Base-by-base conservation (phyloP, 1,140 invertebrate species). In the Zaprionus capensis region DNA sequence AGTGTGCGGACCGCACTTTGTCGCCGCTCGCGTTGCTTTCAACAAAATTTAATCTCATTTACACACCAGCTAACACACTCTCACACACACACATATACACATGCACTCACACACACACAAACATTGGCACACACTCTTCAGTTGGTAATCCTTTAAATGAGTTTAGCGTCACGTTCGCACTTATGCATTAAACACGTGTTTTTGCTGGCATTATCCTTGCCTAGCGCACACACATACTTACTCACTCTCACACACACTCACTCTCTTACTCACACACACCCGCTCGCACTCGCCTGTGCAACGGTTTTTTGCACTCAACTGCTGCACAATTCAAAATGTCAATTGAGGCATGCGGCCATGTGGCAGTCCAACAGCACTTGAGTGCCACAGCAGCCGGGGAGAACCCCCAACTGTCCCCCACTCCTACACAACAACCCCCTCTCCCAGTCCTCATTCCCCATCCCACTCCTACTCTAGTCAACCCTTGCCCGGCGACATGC, bases 161-260 rank as follows among this genome's bases (percentile, higher is more conserved):
- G 85, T 90, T 90, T 90, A 90, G 85, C 85, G 85, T 85, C 85
- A 90, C 85, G 85, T 90, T 90, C 85, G 79, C 85, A 90, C 85
- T 90, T 90, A 90, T 90, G 85, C 81, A 80, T 90, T 90, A 90
- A 90, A 90, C 85, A 90, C 81, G 85, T 90, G 85, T 90, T 90
- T 88, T 88, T 85, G 82, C 71, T 61, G 56, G 85, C 81, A 88
- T 88, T 88, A 88, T 88, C 81, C 85, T 90, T 83, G 66, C 82
- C 74, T 74, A 85, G 81, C 71, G 62, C 61, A 65, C 61, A 73
- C 38, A 46, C 53, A 51, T 63, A 63, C 44, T 24, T 22, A 61
- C 66, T 26, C 36, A 49, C 22, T 49, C 44, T 24, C 53, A 15
- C 56, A 34, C 38, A 31, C 61, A 17, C 71, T 15, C 56, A 15